phyloP scores from a whole-genome alignment of 2,113 vertebrate genomes.

The Caracal caracal region DNA sequence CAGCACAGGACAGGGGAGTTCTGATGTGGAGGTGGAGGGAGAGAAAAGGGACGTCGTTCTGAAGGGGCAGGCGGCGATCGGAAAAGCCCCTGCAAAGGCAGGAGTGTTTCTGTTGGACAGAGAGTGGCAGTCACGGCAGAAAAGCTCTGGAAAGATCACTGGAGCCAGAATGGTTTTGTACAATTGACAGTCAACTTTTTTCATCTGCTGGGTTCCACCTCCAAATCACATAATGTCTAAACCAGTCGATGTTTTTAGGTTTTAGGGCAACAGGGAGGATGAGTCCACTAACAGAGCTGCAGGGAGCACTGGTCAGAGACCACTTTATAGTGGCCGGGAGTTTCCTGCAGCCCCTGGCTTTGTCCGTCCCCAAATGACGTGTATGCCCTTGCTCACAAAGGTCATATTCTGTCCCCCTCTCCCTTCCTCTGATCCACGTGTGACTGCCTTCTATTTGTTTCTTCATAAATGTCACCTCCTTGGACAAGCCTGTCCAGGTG shows the following conservation, averaged over 20 bases:
- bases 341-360: not conserved
- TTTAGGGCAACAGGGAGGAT: not conserved
- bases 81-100: not conserved
- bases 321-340: rapidly evolving
- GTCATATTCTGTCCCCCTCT: not conserved
- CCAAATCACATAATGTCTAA: not conserved
- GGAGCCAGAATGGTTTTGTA: not conserved
- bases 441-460: not conserved
- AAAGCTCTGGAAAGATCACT: not conserved
- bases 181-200: not conserved
- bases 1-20: not conserved
- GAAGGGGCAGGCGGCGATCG: not conserved
- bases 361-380: not conserved
- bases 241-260: not conserved
- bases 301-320: not conserved
- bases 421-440: not conserved
- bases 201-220: not conserved
- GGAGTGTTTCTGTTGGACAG: rapidly evolving
- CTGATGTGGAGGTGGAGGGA: not conserved
- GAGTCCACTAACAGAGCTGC: not conserved
- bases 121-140: not conserved
- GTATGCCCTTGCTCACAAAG: not conserved
- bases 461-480: not conserved
- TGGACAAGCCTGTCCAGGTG: not conserved
- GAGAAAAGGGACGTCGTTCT: not conserved